A percentile compares a stretch with the other conserved stretches of the same genome.
Evolutionary conservation across 2,888 invertebrate genomes (phyloP).

Genomic region (Hirtodrosophila duncani): DNA sequence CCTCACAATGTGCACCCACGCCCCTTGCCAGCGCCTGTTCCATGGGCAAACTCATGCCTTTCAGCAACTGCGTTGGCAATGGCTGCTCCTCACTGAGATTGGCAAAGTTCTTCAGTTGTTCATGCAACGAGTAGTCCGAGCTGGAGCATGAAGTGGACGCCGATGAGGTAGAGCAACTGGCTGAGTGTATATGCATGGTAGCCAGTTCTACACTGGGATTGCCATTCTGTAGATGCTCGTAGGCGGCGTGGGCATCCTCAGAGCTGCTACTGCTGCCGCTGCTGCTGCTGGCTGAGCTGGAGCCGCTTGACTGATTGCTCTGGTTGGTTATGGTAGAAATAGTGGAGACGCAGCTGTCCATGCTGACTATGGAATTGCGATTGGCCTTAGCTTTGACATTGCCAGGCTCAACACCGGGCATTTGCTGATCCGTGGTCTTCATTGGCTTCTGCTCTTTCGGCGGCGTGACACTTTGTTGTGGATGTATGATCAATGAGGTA

Average conservation of each 20-base stretch:
- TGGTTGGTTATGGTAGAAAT: constrained; percentile 68
- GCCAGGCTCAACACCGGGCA: constrained; percentile 14
- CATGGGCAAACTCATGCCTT: constrained; percentile 45
- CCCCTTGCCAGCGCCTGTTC: constrained; percentile 31
- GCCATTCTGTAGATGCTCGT: constrained; percentile 76
- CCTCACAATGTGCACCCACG: constrained; percentile 53
- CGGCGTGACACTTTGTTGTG: too few relatives aligned
- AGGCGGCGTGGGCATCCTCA: constrained; percentile 68
- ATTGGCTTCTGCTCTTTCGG: constrained; percentile 36
- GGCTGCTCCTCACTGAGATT: constrained; percentile 50
- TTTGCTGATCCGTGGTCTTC: constrained; percentile 45
- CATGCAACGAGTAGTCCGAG: constrained; percentile 76
- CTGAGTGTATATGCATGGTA: constrained; percentile 26
- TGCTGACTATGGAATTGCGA: constrained; percentile 76
- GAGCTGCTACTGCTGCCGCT: constrained; percentile 38
- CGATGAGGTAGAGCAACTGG: constrained; percentile 38
- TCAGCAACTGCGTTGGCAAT: constrained; percentile 40
- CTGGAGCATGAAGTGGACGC: constrained; percentile 73
- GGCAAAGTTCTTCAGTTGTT: constrained; percentile 77
- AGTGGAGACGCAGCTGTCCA: constrained; percentile 75
- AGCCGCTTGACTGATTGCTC: constrained; percentile 55
- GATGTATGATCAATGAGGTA: constrained; percentile 77
- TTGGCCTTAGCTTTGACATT: constrained; percentile 50
- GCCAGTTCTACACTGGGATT: constrained; percentile 61
- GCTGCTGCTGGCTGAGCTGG: constrained; percentile 25